A percentile compares a stretch with the other conserved stretches of the same genome.
Conservation (phyloP, 2,888 invertebrate species). For the Hyposoter didymator region DNA sequence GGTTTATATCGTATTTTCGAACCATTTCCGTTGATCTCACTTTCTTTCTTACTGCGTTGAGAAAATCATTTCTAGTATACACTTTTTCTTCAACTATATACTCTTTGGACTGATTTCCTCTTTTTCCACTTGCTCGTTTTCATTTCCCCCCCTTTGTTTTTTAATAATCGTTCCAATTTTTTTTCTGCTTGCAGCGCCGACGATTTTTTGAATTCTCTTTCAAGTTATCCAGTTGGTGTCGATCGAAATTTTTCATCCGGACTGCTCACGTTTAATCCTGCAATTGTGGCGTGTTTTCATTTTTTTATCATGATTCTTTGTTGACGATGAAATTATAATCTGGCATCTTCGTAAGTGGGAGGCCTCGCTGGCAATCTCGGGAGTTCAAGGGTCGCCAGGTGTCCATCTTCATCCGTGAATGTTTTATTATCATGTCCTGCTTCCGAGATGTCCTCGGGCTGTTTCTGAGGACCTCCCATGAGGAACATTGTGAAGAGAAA, state of each 20-base stretch:
- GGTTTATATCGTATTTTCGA: constrained; percentile 20
- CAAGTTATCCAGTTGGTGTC: not conserved
- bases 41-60: constrained; percentile 28
- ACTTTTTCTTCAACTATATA: constrained; percentile 23
- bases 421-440: constrained; percentile 86
- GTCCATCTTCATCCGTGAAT: constrained; percentile 85
- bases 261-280: not conserved
- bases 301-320: not conserved
- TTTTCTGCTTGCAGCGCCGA: not conserved
- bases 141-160: not conserved
- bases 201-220: not conserved
- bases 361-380: constrained; percentile 78
- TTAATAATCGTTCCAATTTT: not conserved
- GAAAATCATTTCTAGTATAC: constrained; percentile 27
- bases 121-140: not conserved
- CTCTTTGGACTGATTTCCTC: constrained; percentile 59
- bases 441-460: constrained; percentile 76
- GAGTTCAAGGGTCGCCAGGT: constrained; percentile 77
- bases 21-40: constrained; percentile 1
- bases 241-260: not conserved
- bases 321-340: constrained; percentile 70
- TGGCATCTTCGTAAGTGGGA: constrained; percentile 77
- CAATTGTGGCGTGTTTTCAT: not conserved
- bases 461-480: constrained; percentile 88
- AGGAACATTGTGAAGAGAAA: constrained; percentile 93